Conservation (phyloP, 1,140 invertebrate species). For the Apis laboriosa region DNA sequence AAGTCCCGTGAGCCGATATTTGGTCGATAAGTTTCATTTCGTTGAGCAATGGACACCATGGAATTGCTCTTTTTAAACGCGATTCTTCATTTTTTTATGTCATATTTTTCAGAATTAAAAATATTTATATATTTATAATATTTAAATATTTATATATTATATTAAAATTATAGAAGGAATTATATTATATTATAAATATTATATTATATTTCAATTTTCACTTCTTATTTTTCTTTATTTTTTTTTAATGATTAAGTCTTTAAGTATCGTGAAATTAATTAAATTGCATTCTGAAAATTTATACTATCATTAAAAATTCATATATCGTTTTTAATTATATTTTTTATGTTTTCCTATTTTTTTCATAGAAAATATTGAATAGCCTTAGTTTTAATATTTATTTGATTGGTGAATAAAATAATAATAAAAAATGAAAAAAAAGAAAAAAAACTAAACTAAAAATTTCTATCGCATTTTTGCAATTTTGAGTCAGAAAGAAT, state of each 20-base stretch:
- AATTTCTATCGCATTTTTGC: constrained; percentile 4
- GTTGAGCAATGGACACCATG: background rate
- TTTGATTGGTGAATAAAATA: background rate
- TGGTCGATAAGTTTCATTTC: constrained; percentile 53
- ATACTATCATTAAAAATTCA: background rate
- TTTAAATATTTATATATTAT: background rate
- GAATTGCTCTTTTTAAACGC: background rate
- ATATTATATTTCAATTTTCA: too few relatives aligned
- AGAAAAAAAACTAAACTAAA: background rate
- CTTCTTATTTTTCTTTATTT: too few relatives aligned
- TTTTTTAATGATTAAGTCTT: background rate
- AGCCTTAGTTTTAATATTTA: background rate
- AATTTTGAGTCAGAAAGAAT: background rate
- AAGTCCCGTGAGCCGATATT: constrained; percentile 36
- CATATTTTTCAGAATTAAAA: too few relatives aligned
- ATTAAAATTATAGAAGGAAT: too few relatives aligned
- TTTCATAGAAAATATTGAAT: background rate
- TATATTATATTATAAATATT: too few relatives aligned
- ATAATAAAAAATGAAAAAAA: background rate
- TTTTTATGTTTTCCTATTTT: background rate
- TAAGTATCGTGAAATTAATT: background rate
- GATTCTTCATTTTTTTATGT: too few relatives aligned
- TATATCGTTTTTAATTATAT: constrained; percentile 1
- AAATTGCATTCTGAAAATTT: background rate
- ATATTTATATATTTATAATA: background rate